phyloP scores from a whole-genome alignment of 2,113 vertebrate species.

The Nycticorax nycticorax region DNA sequence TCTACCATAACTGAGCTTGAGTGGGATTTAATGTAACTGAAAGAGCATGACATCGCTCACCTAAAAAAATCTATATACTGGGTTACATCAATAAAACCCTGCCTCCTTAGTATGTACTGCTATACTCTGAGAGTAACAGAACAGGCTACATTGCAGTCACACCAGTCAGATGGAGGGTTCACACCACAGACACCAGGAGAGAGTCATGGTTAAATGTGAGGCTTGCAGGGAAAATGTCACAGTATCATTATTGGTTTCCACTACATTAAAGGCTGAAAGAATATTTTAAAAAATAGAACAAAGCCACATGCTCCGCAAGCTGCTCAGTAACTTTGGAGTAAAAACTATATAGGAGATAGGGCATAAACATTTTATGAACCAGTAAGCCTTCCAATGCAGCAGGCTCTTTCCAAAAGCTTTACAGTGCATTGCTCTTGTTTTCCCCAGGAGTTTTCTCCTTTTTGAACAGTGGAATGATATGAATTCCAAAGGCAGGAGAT shows the following conservation, averaged over 20 bases:
- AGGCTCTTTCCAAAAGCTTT: not conserved
- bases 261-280: not conserved
- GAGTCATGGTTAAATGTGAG: not conserved
- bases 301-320: conserved; percentile 8
- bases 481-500: not conserved
- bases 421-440: not conserved
- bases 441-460: not conserved
- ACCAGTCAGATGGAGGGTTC: not conserved
- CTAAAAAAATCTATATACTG: not conserved
- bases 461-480: not conserved
- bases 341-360: not conserved
- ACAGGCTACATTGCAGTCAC: not conserved
- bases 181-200: not conserved
- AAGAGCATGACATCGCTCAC: not conserved
- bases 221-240: not conserved
- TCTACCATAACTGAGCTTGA: not conserved
- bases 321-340: not conserved
- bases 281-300: not conserved
- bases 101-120: not conserved
- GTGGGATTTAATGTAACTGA: not conserved
- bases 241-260: not conserved
- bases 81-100: not conserved
- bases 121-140: not conserved
- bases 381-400: not conserved
- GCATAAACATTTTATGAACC: not conserved